phyloP scores from a whole-genome alignment of 2,888 invertebrate species.

The Spodoptera picta region DNA sequence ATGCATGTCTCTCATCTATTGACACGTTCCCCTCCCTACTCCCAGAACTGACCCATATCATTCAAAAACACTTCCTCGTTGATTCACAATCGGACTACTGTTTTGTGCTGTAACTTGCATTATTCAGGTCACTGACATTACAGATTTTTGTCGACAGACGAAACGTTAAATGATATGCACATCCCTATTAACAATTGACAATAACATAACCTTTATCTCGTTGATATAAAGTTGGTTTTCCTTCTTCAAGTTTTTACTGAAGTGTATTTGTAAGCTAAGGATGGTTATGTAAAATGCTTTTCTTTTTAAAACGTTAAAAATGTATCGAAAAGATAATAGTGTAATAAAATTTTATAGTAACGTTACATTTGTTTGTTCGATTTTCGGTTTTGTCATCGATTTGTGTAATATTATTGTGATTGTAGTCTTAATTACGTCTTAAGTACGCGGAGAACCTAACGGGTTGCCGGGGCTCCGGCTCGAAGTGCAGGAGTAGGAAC shows the following conservation, averaged over 20 bases:
- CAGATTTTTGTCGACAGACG: constrained; percentile 54
- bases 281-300: constrained; percentile 53
- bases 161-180: not conserved
- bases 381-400: constrained; percentile 26
- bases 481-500: too few relatives aligned
- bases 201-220: too few relatives aligned
- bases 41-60: constrained; percentile 80
- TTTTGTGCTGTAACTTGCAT: constrained; percentile 68
- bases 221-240: too few relatives aligned
- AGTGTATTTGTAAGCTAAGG: constrained; percentile 3
- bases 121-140: constrained; percentile 78
- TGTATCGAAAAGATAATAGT: constrained; percentile 47
- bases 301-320: constrained; percentile 36
- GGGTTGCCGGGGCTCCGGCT: too few relatives aligned
- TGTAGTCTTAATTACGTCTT: not conserved
- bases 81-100: constrained; percentile 79
- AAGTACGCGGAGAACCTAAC: too few relatives aligned
- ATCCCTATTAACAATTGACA: too few relatives aligned
- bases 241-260: too few relatives aligned
- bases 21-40: constrained; percentile 64
- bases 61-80: constrained; percentile 80
- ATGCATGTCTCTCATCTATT: constrained; percentile 39
- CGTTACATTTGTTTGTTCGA: constrained; percentile 24
- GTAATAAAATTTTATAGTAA: constrained; percentile 45
- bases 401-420: constrained; percentile 14